A percentile compares a stretch with the other conserved stretches of the same genome.
Conservation (phyloP, 2,888 invertebrate species). For the Thymelicus lineola region DNA sequence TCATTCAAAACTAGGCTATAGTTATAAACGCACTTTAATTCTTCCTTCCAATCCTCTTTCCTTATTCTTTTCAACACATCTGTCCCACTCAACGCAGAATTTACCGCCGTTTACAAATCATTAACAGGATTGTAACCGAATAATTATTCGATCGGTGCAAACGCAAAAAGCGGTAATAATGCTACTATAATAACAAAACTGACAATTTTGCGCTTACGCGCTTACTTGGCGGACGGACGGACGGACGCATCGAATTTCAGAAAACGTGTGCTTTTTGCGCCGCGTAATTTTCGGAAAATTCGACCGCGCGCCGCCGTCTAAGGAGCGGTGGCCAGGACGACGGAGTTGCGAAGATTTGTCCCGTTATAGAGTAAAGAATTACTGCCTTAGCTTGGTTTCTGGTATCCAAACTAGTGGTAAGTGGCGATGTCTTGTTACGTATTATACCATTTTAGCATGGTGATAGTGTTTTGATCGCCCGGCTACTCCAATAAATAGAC, state of each 20-base stretch:
- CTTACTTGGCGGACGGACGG: slow-evolving; percentile 21
- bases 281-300: slow-evolving; percentile 75
- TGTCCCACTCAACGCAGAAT: neutral
- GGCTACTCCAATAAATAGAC: too few species aligned
- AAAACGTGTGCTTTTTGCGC: slow-evolving; percentile 65
- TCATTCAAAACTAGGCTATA: too few species aligned
- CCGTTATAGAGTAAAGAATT: neutral
- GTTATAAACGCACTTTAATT: too few species aligned
- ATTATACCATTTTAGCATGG: too few species aligned
- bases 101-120: slow-evolving; percentile 21
- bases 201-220: slow-evolving; percentile 38
- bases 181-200: slow-evolving; percentile 39
- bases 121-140: slow-evolving; percentile 36
- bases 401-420: too few species aligned
- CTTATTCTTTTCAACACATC: neutral
- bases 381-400: too few species aligned
- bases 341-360: neutral
- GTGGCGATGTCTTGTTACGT: too few species aligned
- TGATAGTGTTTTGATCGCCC: too few species aligned
- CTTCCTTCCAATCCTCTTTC: too few species aligned
- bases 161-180: slow-evolving; percentile 35
- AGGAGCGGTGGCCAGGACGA: neutral
- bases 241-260: slow-evolving; percentile 59
- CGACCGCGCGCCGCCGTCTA: slow-evolving; percentile 48
- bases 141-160: slow-evolving; percentile 35